Percentiles rank a stretch among this genome's conserved stretches.
phyloP scores from a whole-genome alignment of 2,888 invertebrate genomes.

The Caenorhabditis sp. region DNA sequence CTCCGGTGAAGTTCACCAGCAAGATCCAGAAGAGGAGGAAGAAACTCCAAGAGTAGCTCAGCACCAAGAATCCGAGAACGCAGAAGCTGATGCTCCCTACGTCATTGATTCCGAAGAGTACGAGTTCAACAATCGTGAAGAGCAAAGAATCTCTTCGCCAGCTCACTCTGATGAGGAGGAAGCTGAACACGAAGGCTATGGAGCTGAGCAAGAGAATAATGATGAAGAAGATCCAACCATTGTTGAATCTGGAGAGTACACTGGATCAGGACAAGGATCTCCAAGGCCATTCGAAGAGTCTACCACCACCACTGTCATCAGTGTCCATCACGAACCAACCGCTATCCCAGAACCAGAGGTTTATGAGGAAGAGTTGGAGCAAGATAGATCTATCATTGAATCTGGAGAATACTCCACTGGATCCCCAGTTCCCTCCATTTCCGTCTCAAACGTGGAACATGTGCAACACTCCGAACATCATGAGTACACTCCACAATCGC shows the following conservation, averaged over 20 bases:
- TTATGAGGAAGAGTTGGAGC: conserved; percentile 51
- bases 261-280: conserved; percentile 19
- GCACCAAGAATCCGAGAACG: no score
- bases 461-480: conserved; percentile 25
- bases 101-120: conserved; percentile 53
- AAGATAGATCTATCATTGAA: conserved; percentile 38
- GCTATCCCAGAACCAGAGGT: conserved; percentile 54
- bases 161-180: conserved; percentile 28
- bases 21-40: conserved; percentile 23
- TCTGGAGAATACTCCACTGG: conserved; percentile 27
- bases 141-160: conserved; percentile 50
- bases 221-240: conserved; percentile 31
- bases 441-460: conserved; percentile 37
- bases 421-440: conserved; percentile 37
- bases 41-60: conserved; percentile 6
- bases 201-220: not conserved
- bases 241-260: conserved; percentile 39
- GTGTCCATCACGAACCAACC: conserved; percentile 57
- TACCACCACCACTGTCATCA: conserved; percentile 56
- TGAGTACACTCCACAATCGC: conserved; percentile 2
- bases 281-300: conserved; percentile 54
- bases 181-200: conserved; percentile 24
- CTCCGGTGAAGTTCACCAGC: conserved; percentile 10
- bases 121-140: conserved; percentile 20
- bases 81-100: conserved; percentile 50